Conservation (phyloP, 2,888 invertebrate species). For the Eucriotettix oculatus region DNA sequence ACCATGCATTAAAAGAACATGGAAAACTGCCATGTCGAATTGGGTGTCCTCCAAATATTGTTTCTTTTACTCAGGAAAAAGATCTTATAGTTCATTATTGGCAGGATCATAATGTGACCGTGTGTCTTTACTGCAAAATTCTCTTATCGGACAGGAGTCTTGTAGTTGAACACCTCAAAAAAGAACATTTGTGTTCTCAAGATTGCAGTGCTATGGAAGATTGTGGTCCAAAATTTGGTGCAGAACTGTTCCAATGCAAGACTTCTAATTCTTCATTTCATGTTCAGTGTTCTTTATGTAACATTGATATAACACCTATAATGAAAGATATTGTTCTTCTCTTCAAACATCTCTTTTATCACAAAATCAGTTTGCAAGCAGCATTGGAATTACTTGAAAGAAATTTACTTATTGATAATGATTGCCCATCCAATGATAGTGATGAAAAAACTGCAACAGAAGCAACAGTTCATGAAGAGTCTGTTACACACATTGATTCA, state of each 20-base stretch:
- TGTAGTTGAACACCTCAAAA: conserved; percentile 7
- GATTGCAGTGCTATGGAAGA: conserved; percentile 2
- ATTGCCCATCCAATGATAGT: background rate
- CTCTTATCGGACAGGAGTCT: conserved; percentile 5
- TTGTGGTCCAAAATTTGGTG: conserved; percentile 1
- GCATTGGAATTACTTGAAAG: conserved; percentile 6
- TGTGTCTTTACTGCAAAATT: conserved; percentile 10
- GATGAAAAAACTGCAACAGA: background rate
- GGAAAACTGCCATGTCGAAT: conserved; percentile 8
- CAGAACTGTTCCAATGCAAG: conserved; percentile 1
- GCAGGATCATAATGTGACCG: conserved; percentile 6
- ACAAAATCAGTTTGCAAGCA: conserved; percentile 9
- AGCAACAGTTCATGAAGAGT: background rate
- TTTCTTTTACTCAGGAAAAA: conserved; percentile 8
- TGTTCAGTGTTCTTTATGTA: conserved; percentile 9
- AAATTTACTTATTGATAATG: background rate
- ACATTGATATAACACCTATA: conserved; percentile 8
- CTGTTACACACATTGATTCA: background rate
- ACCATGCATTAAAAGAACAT: conserved; percentile 9
- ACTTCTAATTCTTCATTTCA: conserved; percentile 1
- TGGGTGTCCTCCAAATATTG: conserved; percentile 4
- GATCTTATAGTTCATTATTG: conserved; percentile 9
- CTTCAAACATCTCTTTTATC: conserved; percentile 12
- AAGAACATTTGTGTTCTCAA: conserved; percentile 6
- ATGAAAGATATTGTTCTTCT: conserved; percentile 8